Evolutionary conservation across 1,140 invertebrate genomes (phyloP).

Genomic region (Cecropterus lyciades): DNA sequence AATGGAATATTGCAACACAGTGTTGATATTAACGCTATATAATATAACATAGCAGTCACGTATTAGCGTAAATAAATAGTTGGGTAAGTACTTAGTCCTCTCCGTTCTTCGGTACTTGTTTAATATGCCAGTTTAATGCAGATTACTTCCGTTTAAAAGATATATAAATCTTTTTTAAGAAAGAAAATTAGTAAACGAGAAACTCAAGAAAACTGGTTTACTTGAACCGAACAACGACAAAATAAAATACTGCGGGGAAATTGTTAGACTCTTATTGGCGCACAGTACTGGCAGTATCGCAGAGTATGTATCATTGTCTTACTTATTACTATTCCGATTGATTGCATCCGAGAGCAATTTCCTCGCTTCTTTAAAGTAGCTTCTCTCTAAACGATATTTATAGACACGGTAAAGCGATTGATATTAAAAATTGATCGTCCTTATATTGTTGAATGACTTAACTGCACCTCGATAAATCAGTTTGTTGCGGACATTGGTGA

Average conservation of each 20-base stretch:
- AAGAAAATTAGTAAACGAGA: background rate
- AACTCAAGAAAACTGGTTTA: constrained; percentile 1
- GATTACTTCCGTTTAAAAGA: too few species aligned
- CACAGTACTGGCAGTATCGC: constrained; percentile 1
- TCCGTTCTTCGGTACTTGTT: too few species aligned
- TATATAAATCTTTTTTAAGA: background rate
- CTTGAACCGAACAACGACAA: constrained; percentile 13
- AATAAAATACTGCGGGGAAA: constrained; percentile 29
- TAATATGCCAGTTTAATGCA: too few species aligned
- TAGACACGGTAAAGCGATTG: background rate
- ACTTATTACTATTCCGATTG: constrained; percentile 35
- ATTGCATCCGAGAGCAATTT: constrained; percentile 34
- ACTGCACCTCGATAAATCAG: background rate
- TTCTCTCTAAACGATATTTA: constrained; percentile 3
- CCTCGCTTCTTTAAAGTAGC: constrained; percentile 21
- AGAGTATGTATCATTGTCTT: constrained; percentile 30
- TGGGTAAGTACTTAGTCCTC: too few species aligned
- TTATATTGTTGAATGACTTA: background rate
- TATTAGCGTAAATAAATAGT: too few species aligned
- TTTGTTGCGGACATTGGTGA: background rate
- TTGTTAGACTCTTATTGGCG: constrained; percentile 22
- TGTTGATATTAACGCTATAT: too few species aligned
- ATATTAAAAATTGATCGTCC: constrained; percentile 7
- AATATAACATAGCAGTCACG: too few species aligned
- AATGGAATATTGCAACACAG: too few species aligned